Base-by-base conservation (phyloP, 37 sponge, comb jelly and placozoan genomes). In the Eunapius fragilis region DNA sequence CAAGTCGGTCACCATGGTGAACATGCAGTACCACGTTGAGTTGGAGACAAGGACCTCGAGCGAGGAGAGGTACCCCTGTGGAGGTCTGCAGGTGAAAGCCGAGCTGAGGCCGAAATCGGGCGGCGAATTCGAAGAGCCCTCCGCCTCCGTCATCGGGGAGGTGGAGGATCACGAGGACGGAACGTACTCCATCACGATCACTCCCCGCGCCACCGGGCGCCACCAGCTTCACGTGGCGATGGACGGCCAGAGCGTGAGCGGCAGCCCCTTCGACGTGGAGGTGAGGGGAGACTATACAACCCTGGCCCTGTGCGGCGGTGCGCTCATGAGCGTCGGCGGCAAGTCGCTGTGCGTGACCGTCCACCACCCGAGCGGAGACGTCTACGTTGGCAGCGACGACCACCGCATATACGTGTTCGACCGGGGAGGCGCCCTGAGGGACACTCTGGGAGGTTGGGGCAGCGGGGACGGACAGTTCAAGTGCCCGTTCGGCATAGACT, bases 361-460 rank as follows among this genome's bases (percentile, higher is more conserved):
- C 27, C 31, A 72, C 27, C 31, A 72, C 73, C 2, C 30, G 22
- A 30, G 25, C 30, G 73, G 73, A 30, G 73, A 72, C 73, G 25
- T 72, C 73, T 72, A 72, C 73, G 73, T 72, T 2, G 31, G 58
- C 58, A 58, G 58, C 22, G 58, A 58, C 58, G 58, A 58, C 58
- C 58, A 58, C 22, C 58, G 22, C 58, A 58, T 58, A 58, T 58
- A 58, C 17, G 22, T 17, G 17, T 58, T 58, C 14, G 58, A 58
- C 58, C 58, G 17, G 14, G 58, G 14, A 2, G 58, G 58, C 22
- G 19, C 17, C 22, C 17, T 58, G 58, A 58, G 14, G 58, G 14
- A 19, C 58, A 58, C 17, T 11, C 19, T 58, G 19, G 58, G 58
- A 1, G 14, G 58, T 11, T 58, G 58, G 58, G 58, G 58, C 58